phyloP scores from a whole-genome alignment of 2,888 invertebrate species.

The Lasioglossum zephyrum region DNA sequence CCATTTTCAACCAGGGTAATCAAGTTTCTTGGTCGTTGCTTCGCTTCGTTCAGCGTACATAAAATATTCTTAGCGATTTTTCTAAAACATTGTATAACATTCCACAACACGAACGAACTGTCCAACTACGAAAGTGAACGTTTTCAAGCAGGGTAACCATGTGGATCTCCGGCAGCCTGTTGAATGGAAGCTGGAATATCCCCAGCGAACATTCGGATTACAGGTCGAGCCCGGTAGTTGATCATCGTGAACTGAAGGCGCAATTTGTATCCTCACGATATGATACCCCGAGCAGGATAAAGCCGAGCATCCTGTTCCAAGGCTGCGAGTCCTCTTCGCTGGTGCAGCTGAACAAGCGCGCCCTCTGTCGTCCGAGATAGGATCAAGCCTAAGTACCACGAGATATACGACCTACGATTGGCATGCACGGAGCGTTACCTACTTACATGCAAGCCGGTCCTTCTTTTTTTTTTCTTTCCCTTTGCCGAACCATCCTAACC shows the following conservation, averaged over 20 bases:
- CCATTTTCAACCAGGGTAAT: no score
- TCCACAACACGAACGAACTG: no score
- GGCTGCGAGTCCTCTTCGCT: slow-evolving; percentile 40
- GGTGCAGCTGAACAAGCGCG: slow-evolving; percentile 56
- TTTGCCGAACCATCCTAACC: slow-evolving; percentile 16
- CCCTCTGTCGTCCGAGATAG: slow-evolving; percentile 71
- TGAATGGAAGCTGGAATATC: slow-evolving; percentile 15
- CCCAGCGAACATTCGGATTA: slow-evolving; percentile 25
- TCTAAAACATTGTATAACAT: neutral
- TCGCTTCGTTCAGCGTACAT: neutral
- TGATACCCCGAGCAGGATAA: slow-evolving; percentile 64
- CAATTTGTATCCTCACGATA: slow-evolving; percentile 70
- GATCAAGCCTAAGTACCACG: slow-evolving; percentile 72
- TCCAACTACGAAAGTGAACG: no score
- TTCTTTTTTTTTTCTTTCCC: slow-evolving; percentile 25
- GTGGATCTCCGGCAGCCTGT: neutral
- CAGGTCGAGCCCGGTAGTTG: slow-evolving; percentile 40
- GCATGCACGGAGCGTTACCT: slow-evolving; percentile 76
- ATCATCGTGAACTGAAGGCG: slow-evolving; percentile 66
- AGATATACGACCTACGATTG: slow-evolving; percentile 77
- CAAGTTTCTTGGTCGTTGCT: neutral
- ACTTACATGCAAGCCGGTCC: slow-evolving; percentile 70
- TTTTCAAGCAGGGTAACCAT: neutral
- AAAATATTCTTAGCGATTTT: neutral
- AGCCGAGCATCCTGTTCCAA: slow-evolving; percentile 72